A percentile compares a stretch with the other conserved stretches of the same genome.
phyloP scores from a whole-genome alignment of 2,888 invertebrate genomes.

The Andrena praecox region DNA sequence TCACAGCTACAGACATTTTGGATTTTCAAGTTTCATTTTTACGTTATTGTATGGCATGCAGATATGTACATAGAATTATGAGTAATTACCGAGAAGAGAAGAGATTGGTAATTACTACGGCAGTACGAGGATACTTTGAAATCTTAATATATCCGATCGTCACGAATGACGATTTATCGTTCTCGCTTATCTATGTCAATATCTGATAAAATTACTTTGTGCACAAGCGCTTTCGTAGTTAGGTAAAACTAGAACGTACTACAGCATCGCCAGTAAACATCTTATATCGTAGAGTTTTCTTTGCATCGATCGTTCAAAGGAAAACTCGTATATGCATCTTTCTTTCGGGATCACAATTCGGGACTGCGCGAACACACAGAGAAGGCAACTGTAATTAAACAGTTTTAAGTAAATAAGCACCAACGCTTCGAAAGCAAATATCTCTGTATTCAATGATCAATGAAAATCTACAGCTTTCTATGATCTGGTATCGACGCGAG shows the following conservation, averaged over 20 bases:
- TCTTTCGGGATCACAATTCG: slow-evolving; percentile 8
- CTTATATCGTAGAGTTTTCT: slow-evolving; percentile 18
- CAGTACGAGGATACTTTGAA: slow-evolving; percentile 32
- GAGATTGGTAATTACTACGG: slow-evolving; percentile 48
- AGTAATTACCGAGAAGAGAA: slow-evolving; percentile 30
- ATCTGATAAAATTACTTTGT: slow-evolving; percentile 35
- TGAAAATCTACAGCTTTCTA: slow-evolving; percentile 11
- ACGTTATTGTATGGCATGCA: slow-evolving; percentile 45
- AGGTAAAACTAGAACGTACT: slow-evolving; percentile 25
- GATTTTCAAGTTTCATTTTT: slow-evolving; percentile 32
- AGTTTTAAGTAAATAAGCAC: slow-evolving; percentile 34
- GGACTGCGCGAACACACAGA: slow-evolving; percentile 25
- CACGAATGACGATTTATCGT: slow-evolving; percentile 24
- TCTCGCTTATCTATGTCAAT: slow-evolving; percentile 27
- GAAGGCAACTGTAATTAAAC: slow-evolving; percentile 24
- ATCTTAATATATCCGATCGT: slow-evolving; percentile 38
- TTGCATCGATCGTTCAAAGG: slow-evolving; percentile 27
- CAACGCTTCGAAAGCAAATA: slow-evolving; percentile 22
- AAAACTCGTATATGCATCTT: slow-evolving; percentile 30
- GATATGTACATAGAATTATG: slow-evolving; percentile 51
- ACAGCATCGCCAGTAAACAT: slow-evolving; percentile 14
- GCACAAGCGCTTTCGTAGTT: slow-evolving; percentile 28
- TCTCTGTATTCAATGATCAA: slow-evolving; percentile 24
- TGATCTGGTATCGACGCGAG: slow-evolving; percentile 10
- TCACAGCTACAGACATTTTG: slow-evolving; percentile 46